phyloP scores from a whole-genome alignment of 2,113 vertebrate species.

The Hemibagrus wyckioides region DNA sequence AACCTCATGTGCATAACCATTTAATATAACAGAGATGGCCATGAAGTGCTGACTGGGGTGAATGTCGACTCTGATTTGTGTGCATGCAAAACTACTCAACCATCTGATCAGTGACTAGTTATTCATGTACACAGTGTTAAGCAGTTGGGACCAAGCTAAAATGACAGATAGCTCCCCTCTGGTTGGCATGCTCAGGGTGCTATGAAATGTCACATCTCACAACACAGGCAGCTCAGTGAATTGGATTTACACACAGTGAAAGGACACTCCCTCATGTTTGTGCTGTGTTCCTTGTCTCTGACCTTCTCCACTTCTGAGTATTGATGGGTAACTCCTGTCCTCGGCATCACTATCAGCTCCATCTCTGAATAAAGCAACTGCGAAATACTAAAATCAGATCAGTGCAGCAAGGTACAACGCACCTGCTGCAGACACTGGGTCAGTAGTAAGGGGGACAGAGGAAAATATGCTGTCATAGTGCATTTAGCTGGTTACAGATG shows the following conservation, averaged over 20 bases:
- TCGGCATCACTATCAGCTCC: slow-evolving; percentile 18
- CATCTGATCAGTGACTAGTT: slow-evolving; percentile 19
- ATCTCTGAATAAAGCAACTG: background rate
- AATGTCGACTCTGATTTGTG: slow-evolving; percentile 1
- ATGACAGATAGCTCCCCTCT: slow-evolving; percentile 26
- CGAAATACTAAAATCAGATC: slow-evolving; percentile 53
- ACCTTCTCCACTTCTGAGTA: slow-evolving; percentile 57
- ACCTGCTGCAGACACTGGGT: slow-evolving; percentile 1
- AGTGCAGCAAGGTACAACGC: slow-evolving; percentile 7
- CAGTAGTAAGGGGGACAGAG: background rate
- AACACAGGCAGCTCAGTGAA: background rate
- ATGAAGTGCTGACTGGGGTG: background rate
- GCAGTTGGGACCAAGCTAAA: slow-evolving; percentile 24
- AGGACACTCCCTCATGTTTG: slow-evolving; percentile 36
- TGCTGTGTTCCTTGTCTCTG: slow-evolving; percentile 37
- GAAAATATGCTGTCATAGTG: slow-evolving; percentile 15
- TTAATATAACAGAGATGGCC: background rate
- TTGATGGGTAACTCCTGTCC: slow-evolving; percentile 46
- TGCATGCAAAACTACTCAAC: slow-evolving; percentile 28
- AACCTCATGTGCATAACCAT: background rate
- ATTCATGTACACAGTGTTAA: slow-evolving; percentile 34
- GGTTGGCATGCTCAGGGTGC: slow-evolving; percentile 2
- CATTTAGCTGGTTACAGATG: slow-evolving; percentile 34
- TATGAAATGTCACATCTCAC: slow-evolving; percentile 50
- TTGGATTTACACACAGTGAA: slow-evolving; percentile 37